Evolutionary conservation across 2,888 invertebrate species (phyloP).

Genomic region (Strigamia crassipes): DNA sequence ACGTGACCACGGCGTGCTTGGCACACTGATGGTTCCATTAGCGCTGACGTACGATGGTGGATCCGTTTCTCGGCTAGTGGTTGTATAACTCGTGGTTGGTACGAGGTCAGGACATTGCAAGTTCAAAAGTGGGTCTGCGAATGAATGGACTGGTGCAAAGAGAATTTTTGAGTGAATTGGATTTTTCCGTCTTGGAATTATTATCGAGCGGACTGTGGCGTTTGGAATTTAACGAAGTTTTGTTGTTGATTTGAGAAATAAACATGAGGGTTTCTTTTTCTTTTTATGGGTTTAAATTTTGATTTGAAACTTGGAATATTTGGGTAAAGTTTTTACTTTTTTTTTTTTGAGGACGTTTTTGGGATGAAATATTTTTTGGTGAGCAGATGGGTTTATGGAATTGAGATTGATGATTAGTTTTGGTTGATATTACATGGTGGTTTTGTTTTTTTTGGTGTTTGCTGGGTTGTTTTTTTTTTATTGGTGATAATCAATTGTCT

Average conservation of each 20-base stretch:
- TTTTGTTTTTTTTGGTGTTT: no score
- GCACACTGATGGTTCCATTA: conserved; percentile 21
- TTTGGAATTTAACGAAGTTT: neutral
- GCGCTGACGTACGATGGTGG: conserved; percentile 6
- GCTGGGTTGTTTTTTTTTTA: no score
- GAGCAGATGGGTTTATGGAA: no score
- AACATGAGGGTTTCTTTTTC: neutral
- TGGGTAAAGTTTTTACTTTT: no score
- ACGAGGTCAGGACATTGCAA: conserved; percentile 15
- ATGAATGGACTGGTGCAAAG: conserved; percentile 11
- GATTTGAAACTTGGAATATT: no score
- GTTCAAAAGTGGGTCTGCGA: neutral
- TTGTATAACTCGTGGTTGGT: neutral
- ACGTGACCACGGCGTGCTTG: neutral
- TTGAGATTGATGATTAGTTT: neutral
- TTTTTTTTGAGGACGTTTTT: no score
- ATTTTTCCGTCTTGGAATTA: conserved; percentile 8
- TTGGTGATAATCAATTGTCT: neutral
- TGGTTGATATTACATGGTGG: no score
- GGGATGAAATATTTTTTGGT: neutral
- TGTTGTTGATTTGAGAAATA: neutral
- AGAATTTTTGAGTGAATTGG: conserved; percentile 11
- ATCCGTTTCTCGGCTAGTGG: conserved; percentile 21
- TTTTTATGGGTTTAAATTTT: neutral
- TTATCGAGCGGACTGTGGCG: neutral